These are phyloP conservation scores for Phaethornis superciliosus DNA, from an alignment of 2,113 vertebrate genomes.

Conservation along the genomic window DNA sequence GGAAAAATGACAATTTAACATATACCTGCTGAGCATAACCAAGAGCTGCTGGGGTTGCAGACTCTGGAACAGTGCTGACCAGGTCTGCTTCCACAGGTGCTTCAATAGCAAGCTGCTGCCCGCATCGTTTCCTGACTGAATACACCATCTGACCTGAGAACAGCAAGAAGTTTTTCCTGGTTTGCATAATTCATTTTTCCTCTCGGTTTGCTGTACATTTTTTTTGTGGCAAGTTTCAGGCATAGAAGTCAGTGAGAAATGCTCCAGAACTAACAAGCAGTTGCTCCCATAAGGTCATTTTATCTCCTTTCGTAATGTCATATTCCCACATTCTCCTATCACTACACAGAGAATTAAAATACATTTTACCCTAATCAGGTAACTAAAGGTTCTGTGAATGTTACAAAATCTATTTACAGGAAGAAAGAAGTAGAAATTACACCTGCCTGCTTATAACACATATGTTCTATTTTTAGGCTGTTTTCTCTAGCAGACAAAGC, in stretches of 20 bases:
- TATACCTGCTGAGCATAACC: conserved; percentile 92
- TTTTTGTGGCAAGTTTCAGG: background rate
- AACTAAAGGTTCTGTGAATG: background rate
- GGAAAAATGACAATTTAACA: background rate
- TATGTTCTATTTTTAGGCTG: background rate
- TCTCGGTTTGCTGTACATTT: background rate
- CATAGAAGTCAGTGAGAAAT: background rate
- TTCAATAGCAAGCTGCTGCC: conserved; percentile 92
- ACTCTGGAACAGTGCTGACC: conserved; percentile 98
- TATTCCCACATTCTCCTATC: background rate
- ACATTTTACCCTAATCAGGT: background rate
- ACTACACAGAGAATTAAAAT: background rate
- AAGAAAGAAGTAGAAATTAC: background rate
- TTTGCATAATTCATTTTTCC: background rate
- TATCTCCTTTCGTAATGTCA: background rate
- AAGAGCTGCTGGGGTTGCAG: conserved; percentile 95
- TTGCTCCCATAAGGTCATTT: background rate
- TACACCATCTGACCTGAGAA: conserved; percentile 96
- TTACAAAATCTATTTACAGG: background rate
- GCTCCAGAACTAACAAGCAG: background rate
- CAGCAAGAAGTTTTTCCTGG: background rate
- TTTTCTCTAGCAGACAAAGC: background rate
- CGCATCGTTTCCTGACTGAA: conserved; percentile 92
- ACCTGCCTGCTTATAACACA: background rate
- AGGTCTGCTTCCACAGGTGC: conserved; percentile 93